phyloP scores from a whole-genome alignment of 2,797 vertebrate genomes.

The Xyrichtys novacula region DNA sequence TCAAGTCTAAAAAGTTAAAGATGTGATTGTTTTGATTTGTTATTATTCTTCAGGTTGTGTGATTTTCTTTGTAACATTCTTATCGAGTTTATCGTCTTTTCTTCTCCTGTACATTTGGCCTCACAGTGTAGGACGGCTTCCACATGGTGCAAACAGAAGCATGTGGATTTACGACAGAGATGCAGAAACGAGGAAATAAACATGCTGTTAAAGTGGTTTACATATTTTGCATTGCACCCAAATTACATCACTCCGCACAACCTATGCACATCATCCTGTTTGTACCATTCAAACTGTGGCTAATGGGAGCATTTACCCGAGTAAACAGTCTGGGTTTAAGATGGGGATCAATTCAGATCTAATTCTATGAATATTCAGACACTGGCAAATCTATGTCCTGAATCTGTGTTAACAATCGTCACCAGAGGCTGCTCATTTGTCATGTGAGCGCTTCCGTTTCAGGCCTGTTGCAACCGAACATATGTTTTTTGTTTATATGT shows the following conservation, averaged over 20 bases:
- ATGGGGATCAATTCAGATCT: slow-evolving; percentile 25
- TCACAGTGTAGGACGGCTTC: neutral
- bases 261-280: slow-evolving; percentile 50
- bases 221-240: slow-evolving; percentile 56
- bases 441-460: neutral
- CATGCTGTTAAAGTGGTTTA: slow-evolving; percentile 48
- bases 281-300: slow-evolving; percentile 40
- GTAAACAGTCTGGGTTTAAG: slow-evolving; percentile 38
- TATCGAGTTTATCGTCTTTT: too few species aligned
- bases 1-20: too few species aligned
- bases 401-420: slow-evolving; percentile 2
- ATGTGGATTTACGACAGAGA: slow-evolving; percentile 28
- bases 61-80: too few species aligned
- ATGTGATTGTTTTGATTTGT: too few species aligned
- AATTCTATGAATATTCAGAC: slow-evolving; percentile 33
- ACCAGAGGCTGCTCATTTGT: neutral
- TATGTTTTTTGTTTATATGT: neutral
- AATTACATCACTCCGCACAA: slow-evolving; percentile 65
- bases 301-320: slow-evolving; percentile 35
- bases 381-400: neutral
- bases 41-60: too few species aligned
- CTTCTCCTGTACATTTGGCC: neutral
- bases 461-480: slow-evolving; percentile 10
- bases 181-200: slow-evolving; percentile 44
- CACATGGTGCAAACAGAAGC: slow-evolving; percentile 22